Percentiles rank a stretch among this genome's conserved stretches.
Evolutionary conservation across 2,888 invertebrate genomes (phyloP).

Genomic region (Ophonus ardosiacus): DNA sequence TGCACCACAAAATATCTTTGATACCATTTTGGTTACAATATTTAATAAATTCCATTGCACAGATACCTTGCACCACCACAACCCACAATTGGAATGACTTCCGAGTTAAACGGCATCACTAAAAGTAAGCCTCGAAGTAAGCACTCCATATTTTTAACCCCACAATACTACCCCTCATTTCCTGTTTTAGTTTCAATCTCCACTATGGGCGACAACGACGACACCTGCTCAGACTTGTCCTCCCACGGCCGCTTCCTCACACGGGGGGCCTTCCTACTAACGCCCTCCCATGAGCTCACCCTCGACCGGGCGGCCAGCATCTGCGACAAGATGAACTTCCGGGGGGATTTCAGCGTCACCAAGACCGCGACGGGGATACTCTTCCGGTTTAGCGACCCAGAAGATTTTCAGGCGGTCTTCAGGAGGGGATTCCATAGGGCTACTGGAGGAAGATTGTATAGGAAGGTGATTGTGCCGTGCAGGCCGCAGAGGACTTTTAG

Average conservation of each 20-base stretch:
- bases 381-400: constrained; percentile 92
- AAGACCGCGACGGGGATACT: constrained; percentile 93
- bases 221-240: constrained; percentile 88
- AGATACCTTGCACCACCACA: not conserved
- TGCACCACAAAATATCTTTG: too few species aligned
- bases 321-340: constrained; percentile 93
- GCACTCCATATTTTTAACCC: too few species aligned
- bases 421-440: constrained; percentile 91
- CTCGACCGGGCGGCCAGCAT: constrained; percentile 91
- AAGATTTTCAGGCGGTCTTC: constrained; percentile 88
- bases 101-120: not conserved
- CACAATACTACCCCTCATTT: not conserved
- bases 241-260: constrained; percentile 85
- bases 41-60: too few species aligned
- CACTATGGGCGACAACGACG: constrained; percentile 82
- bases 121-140: not conserved
- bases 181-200: constrained; percentile 18
- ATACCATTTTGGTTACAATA: too few species aligned
- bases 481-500: constrained; percentile 93
- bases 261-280: constrained; percentile 87
- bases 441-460: constrained; percentile 90
- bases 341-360: constrained; percentile 90
- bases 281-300: constrained; percentile 90
- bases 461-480: constrained; percentile 91
- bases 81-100: not conserved